phyloP scores from a whole-genome alignment of 2,888 invertebrate species.

The Seira sanloemensis region DNA sequence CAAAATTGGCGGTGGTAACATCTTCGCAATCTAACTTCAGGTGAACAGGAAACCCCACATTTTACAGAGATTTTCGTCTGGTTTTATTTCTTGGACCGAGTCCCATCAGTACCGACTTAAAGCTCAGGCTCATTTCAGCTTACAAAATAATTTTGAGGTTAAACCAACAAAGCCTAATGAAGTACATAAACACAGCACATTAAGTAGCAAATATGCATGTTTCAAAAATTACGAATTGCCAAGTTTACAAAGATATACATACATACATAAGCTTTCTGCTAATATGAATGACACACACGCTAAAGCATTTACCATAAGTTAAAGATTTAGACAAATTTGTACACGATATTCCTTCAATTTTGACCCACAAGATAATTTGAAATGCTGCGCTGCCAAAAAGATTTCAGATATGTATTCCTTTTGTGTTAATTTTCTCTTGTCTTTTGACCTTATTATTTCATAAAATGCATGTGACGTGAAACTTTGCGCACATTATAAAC shows the following conservation, averaged over 20 bases:
- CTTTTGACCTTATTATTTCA: background rate
- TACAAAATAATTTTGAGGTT: slow-evolving; percentile 36
- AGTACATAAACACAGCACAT: slow-evolving; percentile 13
- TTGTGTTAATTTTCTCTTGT: background rate
- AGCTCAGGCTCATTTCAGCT: background rate
- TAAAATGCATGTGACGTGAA: background rate
- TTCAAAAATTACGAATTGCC: no score
- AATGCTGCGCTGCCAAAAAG: no score
- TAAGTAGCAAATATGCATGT: no score
- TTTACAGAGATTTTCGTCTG: no score
- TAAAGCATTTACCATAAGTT: background rate
- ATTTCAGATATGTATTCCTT: background rate
- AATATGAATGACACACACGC: background rate
- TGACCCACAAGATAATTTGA: no score
- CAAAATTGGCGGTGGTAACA: background rate
- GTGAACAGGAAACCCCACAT: no score
- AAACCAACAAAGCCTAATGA: slow-evolving; percentile 48
- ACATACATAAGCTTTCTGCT: no score
- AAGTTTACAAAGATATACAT: no score
- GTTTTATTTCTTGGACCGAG: slow-evolving; percentile 31
- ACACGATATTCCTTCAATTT: no score
- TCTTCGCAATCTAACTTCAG: background rate
- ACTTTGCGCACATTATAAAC: background rate
- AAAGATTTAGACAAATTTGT: background rate
- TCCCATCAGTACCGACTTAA: slow-evolving; percentile 31